Evolutionary conservation across 2,113 vertebrate genomes (phyloP).

Genomic region (Melanerpes formicivorus): DNA sequence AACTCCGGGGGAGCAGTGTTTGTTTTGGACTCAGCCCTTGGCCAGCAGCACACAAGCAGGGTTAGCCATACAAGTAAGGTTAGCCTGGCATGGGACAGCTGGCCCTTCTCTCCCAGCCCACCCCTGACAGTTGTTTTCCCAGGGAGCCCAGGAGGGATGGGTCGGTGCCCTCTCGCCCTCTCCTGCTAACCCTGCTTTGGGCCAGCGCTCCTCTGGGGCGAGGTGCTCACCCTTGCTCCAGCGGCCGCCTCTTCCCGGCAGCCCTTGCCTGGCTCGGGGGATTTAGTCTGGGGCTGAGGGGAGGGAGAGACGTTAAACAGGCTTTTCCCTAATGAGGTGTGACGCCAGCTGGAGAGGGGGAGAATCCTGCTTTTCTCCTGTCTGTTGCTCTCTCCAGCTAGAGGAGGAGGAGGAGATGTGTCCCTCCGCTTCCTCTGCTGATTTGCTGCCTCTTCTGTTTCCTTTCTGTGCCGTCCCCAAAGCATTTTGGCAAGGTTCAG

Average conservation of each 20-base stretch:
- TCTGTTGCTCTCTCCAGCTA: slow-evolving; percentile 63
- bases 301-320: slow-evolving; percentile 64
- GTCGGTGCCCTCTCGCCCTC: not conserved
- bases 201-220: not conserved
- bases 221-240: slow-evolving; percentile 3
- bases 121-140: not conserved
- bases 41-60: not conserved
- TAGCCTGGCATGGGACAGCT: accelerated
- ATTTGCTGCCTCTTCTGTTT: slow-evolving; percentile 70
- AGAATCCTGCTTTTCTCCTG: slow-evolving; percentile 73
- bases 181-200: not conserved
- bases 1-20: accelerated
- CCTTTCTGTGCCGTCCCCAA: slow-evolving; percentile 69
- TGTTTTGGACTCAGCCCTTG: not conserved
- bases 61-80: not conserved
- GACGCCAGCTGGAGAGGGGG: slow-evolving; percentile 73
- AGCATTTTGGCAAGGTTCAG: slow-evolving; percentile 79
- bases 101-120: not conserved
- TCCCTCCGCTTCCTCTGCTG: slow-evolving; percentile 44
- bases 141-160: not conserved
- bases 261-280: slow-evolving; percentile 49
- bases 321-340: slow-evolving; percentile 78
- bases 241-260: slow-evolving; percentile 42
- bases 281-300: slow-evolving; percentile 56
- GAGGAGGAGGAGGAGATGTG: slow-evolving; percentile 33